Base-by-base conservation (phyloP, 2,888 invertebrate genomes). In the Cosmia trapezina region DNA sequence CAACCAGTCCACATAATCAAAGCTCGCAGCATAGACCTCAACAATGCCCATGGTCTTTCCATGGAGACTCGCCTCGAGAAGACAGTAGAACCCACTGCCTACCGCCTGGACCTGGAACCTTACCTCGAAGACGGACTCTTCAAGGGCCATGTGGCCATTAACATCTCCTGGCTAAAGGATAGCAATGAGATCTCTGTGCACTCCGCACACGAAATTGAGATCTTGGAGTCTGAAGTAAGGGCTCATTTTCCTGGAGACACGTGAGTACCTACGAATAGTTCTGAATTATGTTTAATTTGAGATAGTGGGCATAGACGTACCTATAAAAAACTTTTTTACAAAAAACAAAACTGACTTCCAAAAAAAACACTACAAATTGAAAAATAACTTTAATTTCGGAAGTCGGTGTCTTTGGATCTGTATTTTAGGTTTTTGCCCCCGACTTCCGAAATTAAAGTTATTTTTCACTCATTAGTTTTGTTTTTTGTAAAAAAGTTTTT, bases 111-210 rank as follows among this genome's bases (percentile, higher is more conserved):
- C 72, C 88, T 98, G 14, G 97, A 97, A 73, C 98, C 98, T 0
- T 97, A 97, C 76, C 93, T 97, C 0, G 97, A 97, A 53, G 97
- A 97, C 66, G 97, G 96, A 0, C 94, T 96, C 17, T 98, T 98
- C 89, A 96, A 96, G 70, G 98, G 98, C 0, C 94, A 95, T 67
- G 97, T 98, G 0, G 96, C 95, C 83, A 98, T 98, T 81, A 97
- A 97, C 87, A 92, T 98, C 28, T 97, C 97, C 2, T 98, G 98
- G 97, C 93, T 96, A 41, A 94, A 96, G 63, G 96, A 96, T 12
- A 95, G 97, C 0, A 97, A 97, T 73, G 96, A 97, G 87, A 96
- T 98, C 66, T 96, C 94, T 0, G 91, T 98, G 0, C 98, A 98
- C 87, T 97, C 97, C 7, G 97, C 97, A 80, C 97, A 96, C 37